Conservation (phyloP, 2,113 vertebrate genomes). For the Etheostoma spectabile region DNA sequence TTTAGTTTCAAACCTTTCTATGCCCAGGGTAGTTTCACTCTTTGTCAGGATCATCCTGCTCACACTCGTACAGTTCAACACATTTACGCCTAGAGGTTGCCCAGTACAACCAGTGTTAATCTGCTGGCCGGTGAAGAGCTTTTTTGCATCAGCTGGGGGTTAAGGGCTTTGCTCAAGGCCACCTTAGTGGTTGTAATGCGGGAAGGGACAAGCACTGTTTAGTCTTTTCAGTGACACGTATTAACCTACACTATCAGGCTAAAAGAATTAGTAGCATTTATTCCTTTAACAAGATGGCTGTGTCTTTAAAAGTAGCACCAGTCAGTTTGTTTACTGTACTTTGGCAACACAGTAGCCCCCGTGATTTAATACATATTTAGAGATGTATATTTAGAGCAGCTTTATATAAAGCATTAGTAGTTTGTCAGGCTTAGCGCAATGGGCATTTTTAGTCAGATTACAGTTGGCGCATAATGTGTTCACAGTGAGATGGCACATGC, state of each 20-base stretch:
- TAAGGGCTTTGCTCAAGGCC: not conserved
- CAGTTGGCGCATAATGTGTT: constrained; percentile 46
- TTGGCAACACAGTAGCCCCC: constrained; percentile 22
- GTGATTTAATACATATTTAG: constrained; percentile 62
- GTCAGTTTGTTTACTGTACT: not conserved
- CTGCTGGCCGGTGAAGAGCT: not conserved
- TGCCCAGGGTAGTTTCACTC: not conserved
- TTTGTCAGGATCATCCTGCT: constrained; percentile 1
- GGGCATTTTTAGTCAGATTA: constrained; percentile 63
- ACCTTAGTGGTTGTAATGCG: not conserved
- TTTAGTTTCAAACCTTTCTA: constrained; percentile 19
- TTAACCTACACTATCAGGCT: not conserved
- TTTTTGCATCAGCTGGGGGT: not conserved
- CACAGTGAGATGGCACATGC: constrained; percentile 37
- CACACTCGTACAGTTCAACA: not conserved
- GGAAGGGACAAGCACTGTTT: not conserved
- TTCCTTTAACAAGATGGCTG: not conserved
- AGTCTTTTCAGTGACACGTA: not conserved
- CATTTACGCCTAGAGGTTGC: not conserved
- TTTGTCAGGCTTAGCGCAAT: constrained; percentile 33
- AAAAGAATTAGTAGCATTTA: not conserved
- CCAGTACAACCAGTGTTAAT: constrained; percentile 16
- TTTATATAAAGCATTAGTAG: constrained; percentile 66
- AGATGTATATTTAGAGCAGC: not conserved
- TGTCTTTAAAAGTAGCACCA: constrained; percentile 24